phyloP scores from a whole-genome alignment of 2,797 vertebrate species.

The Thunnus albacares region DNA sequence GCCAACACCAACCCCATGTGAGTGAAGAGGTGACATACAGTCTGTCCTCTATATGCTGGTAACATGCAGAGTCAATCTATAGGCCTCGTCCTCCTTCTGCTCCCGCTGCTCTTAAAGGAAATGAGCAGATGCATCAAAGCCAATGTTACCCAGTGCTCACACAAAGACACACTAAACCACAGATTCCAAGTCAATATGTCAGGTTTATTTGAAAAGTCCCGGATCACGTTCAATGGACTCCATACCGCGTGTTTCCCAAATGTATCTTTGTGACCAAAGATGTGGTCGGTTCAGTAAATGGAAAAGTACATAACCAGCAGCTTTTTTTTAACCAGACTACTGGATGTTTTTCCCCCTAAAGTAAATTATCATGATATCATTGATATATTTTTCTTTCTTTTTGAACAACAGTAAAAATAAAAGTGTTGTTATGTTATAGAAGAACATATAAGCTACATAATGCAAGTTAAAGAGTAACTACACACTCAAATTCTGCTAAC shows the following conservation, averaged over 20 bases:
- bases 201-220: not conserved
- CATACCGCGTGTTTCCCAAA: not conserved
- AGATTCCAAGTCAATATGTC: not conserved
- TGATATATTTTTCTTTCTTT: too few species aligned
- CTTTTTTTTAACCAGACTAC: too few species aligned
- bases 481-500: too few species aligned
- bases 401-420: too few species aligned
- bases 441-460: too few species aligned
- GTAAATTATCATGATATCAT: too few species aligned
- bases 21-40: constrained; percentile 1
- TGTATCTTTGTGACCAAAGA: not conserved
- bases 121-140: not conserved
- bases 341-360: not conserved
- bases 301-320: not conserved
- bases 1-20: not conserved
- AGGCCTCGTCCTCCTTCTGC: not conserved
- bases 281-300: not conserved
- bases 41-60: constrained; percentile 2
- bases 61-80: not conserved
- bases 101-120: not conserved
- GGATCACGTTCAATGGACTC: not conserved
- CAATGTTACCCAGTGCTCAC: not conserved
- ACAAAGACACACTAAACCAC: not conserved
- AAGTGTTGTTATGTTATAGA: too few species aligned
- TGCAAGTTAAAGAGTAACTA: too few species aligned